Percentiles rank a stretch among this genome's conserved stretches.
Evolutionary conservation across 2,888 invertebrate genomes (phyloP).

Genomic region (Drosophila percnosoma): DNA sequence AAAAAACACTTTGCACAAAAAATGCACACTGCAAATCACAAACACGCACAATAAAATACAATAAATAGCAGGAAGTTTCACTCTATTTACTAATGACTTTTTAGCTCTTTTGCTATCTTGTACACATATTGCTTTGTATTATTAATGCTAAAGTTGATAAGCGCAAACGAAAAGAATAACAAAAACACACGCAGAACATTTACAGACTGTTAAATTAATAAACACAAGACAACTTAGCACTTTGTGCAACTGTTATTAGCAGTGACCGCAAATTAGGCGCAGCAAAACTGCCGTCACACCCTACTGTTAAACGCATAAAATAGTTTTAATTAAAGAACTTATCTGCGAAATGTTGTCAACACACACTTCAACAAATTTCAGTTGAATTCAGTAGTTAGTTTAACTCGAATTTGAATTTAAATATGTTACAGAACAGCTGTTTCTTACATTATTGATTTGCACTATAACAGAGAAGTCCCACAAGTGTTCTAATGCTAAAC

Average conservation of each 20-base stretch:
- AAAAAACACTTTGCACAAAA: slow-evolving; percentile 4
- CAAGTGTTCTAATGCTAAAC: slow-evolving; percentile 13
- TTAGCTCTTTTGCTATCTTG: slow-evolving; percentile 23
- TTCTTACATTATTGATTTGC: slow-evolving; percentile 2
- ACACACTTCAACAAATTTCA: neutral
- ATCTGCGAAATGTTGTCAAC: neutral
- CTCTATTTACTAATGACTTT: neutral
- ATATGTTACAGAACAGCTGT: slow-evolving; percentile 13
- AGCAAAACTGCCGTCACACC: neutral
- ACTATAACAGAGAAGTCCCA: slow-evolving; percentile 10
- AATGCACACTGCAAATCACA: neutral
- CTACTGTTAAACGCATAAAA: neutral
- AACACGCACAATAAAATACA: slow-evolving; percentile 11
- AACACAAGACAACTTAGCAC: neutral
- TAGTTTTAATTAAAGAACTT: too few species aligned
- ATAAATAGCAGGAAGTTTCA: neutral
- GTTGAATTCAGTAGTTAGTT: neutral
- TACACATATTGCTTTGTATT: neutral
- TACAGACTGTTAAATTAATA: slow-evolving; percentile 5
- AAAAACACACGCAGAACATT: neutral
- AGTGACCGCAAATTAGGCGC: neutral
- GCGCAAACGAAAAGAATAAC: slow-evolving; percentile 18
- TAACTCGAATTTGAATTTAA: neutral
- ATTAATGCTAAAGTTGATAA: slow-evolving; percentile 19
- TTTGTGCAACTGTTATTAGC: slow-evolving; percentile 3